These are phyloP conservation scores for Chouioia cunea DNA, from an alignment of 2,888 invertebrate species.

Conservation along the genomic window DNA sequence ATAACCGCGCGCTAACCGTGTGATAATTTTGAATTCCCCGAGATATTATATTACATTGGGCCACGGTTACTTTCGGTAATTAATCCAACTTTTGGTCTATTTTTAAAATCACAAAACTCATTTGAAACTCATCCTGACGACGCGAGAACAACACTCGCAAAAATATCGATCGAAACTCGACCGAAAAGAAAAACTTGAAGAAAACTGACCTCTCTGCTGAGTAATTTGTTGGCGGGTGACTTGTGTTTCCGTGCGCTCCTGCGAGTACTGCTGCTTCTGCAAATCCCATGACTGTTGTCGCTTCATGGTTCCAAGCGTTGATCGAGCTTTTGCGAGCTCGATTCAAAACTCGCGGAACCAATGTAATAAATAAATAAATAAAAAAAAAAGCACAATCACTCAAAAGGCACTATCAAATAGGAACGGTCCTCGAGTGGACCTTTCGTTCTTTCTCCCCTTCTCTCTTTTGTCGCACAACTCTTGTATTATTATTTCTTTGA, in stretches of 20 bases:
- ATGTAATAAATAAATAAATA: conserved; percentile 42
- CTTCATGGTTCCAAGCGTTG: conserved; percentile 74
- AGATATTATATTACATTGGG: conserved; percentile 42
- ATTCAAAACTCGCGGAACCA: conserved; percentile 39
- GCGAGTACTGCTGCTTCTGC: conserved; percentile 70
- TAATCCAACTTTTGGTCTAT: neutral
- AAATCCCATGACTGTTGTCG: conserved; percentile 77
- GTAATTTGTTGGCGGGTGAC: conserved; percentile 82
- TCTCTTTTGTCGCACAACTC: no score
- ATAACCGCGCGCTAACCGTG: conserved; percentile 23
- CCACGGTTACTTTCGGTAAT: conserved; percentile 4
- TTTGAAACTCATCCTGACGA: no score
- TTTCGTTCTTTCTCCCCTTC: conserved; percentile 27
- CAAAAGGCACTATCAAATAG: no score
- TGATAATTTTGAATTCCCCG: conserved; percentile 31
- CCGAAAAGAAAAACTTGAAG: neutral
- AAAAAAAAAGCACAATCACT: no score
- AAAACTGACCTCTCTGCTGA: conserved; percentile 80
- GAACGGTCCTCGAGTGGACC: neutral
- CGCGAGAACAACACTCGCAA: no score
- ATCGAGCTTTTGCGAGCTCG: conserved; percentile 36
- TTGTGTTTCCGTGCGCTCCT: conserved; percentile 82
- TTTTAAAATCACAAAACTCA: neutral
- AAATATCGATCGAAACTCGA: conserved; percentile 7
- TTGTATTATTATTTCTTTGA: conserved; percentile 3